Evolutionary conservation across 2,888 invertebrate genomes (phyloP), one percentile per base, ranked within the genome.

Genomic region (Sthenelais limicola): DNA sequence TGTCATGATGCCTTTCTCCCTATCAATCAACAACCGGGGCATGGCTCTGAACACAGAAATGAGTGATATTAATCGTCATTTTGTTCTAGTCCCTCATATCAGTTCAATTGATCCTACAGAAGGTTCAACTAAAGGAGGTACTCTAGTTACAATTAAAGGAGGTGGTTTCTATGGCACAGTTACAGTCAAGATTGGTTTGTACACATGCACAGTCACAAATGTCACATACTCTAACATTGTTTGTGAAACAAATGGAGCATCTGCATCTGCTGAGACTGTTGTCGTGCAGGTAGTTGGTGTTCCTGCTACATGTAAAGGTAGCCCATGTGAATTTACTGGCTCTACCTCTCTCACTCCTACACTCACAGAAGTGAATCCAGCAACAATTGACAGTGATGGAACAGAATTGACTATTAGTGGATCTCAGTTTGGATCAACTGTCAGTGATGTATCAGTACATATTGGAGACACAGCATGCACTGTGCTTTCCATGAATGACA

Each of bases 361-460:
- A 9, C 77, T 85, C 5, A 76, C 79, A 0, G 68, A 69, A 15
- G 82, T 84, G 32, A 73, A 72, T 2, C 84, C 85, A 0, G 28
- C 75, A 0, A 58, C 81, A 5, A 83, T 67, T 12, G 35, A 30
- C 5, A 30, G 47, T 7, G 32, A 47, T n/a, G 32, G 30, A 18
- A 48, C 48, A 5, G n/a, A 71, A 18, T 12, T 71, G 4, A 21
- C 58, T 5, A 70, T 84, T 18, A 75, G 68, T 12, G 84, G 84
- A 5, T 71, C 76, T 15, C 81, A 82, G 3, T 84, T 84, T 73
- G 79, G 79, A n/a, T 76, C 72, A 18, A 73, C 74, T 21, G 58
- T 72, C 15, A 77, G 77, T 15, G 58, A 52, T 12, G 78, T 81
- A 18, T 78, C 69, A 2, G 73, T 83, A 30, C 24, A 26, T 30